Evolutionary conservation across 2,113 vertebrate genomes (phyloP).

Genomic region (Mugil cephalus): DNA sequence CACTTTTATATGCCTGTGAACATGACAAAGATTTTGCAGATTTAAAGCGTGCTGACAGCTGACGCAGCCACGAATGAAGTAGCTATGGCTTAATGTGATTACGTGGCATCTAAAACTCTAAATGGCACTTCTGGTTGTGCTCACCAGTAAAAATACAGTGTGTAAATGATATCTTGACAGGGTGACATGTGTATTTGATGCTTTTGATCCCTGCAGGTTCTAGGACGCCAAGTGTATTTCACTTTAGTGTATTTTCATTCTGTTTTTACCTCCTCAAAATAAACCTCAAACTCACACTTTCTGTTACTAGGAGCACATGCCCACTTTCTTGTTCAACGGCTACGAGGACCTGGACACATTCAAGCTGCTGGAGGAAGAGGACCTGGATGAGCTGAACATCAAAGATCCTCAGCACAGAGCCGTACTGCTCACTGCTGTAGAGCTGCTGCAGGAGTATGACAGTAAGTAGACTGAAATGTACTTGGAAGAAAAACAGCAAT

Average conservation of each 20-base stretch:
- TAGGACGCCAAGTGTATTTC: slow-evolving; percentile 14
- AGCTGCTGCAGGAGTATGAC: slow-evolving; percentile 96
- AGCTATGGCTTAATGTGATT: slow-evolving; percentile 14
- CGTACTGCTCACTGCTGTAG: slow-evolving; percentile 94
- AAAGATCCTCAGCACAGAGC: slow-evolving; percentile 95
- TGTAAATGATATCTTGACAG: slow-evolving; percentile 37
- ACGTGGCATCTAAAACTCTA: slow-evolving; percentile 31
- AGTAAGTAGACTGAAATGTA: slow-evolving; percentile 83
- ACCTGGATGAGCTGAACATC: slow-evolving; percentile 97
- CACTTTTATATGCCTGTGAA: slow-evolving; percentile 21
- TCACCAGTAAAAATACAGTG: slow-evolving; percentile 35
- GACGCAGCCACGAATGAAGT: slow-evolving; percentile 11
- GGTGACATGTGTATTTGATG: slow-evolving; percentile 34
- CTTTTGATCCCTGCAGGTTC: not conserved
- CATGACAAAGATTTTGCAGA: not conserved
- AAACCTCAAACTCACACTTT: not conserved
- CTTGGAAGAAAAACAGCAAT: not conserved
- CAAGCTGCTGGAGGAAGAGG: slow-evolving; percentile 97
- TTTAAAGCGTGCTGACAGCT: slow-evolving; percentile 24
- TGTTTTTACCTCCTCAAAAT: too few species aligned
- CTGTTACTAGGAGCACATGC: slow-evolving; percentile 93
- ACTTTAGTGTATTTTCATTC: not conserved
- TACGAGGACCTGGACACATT: slow-evolving; percentile 99
- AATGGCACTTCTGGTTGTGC: slow-evolving; percentile 37
- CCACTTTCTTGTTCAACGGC: slow-evolving; percentile 97